Percentiles rank a stretch among this genome's conserved stretches.
These are phyloP conservation scores for Cheilosia soror DNA, from an alignment of 2,888 invertebrate species.

Conservation along the genomic window DNA sequence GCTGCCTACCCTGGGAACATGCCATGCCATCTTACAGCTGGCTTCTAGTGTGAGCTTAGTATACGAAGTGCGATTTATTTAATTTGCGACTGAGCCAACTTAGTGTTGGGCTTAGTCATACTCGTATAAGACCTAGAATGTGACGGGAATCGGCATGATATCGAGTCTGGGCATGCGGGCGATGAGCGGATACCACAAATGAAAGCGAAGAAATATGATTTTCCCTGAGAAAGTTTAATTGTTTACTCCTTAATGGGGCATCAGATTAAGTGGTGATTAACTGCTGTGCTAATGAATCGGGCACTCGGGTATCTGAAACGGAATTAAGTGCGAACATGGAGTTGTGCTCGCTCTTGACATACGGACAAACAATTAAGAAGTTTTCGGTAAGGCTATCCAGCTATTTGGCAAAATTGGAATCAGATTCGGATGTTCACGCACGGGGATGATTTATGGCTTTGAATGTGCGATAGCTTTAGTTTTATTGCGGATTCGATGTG, in stretches of 20 bases:
- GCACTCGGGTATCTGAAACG: conserved; percentile 37
- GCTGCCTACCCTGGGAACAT: conserved; percentile 29
- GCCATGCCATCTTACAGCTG: conserved; percentile 10
- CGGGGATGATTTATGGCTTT: conserved; percentile 16
- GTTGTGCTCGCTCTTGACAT: conserved; percentile 28
- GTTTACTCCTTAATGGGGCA: conserved; percentile 73
- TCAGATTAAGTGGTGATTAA: conserved; percentile 75
- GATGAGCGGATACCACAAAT: neutral
- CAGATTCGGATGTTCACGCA: conserved; percentile 4
- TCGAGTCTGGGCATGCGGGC: conserved; percentile 1
- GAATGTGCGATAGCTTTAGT: too few relatives aligned
- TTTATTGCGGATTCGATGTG: too few relatives aligned
- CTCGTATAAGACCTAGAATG: neutral
- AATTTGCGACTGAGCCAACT: conserved; percentile 62
- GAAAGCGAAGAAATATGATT: conserved; percentile 66
- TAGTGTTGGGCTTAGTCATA: conserved; percentile 36
- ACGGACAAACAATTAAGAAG: conserved; percentile 48
- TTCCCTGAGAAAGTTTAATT: conserved; percentile 71
- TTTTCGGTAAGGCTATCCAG: neutral
- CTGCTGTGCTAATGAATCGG: conserved; percentile 72
- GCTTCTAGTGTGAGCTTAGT: conserved; percentile 26
- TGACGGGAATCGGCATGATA: conserved; percentile 53
- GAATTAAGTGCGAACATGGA: conserved; percentile 32
- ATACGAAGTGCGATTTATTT: conserved; percentile 54
- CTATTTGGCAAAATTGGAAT: neutral